Percentiles rank a stretch among this genome's conserved stretches.
phyloP scores from a whole-genome alignment of 2,797 vertebrate species.

The Ptychadena robeensis region DNA sequence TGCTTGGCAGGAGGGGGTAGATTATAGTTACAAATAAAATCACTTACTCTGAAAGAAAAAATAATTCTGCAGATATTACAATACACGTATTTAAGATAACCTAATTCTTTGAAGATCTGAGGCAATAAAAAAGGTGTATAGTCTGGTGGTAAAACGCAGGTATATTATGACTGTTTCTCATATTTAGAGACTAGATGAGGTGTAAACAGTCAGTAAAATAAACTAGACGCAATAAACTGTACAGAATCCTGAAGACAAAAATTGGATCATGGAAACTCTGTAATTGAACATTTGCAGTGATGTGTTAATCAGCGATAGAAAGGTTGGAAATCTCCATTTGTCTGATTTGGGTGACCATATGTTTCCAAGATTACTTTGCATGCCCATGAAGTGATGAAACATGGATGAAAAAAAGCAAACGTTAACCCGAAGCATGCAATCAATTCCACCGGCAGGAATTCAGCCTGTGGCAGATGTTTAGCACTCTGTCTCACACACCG shows the following conservation, averaged over 20 bases:
- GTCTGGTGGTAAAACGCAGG: neutral
- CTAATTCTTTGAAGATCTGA: neutral
- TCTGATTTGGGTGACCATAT: conserved; percentile 52
- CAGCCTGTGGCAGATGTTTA: conserved; percentile 51
- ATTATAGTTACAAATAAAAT: neutral
- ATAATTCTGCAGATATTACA: too few relatives aligned
- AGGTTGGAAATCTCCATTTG: conserved; percentile 39
- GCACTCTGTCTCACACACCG: conserved; percentile 23
- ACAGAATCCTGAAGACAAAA: conserved; percentile 32
- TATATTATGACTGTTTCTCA: conserved; percentile 15
- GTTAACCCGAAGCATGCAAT: conserved; percentile 49
- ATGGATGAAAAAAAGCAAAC: conserved; percentile 53
- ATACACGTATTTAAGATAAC: neutral
- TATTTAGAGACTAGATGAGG: conserved; percentile 41
- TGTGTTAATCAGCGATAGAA: conserved; percentile 56
- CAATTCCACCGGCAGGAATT: conserved; percentile 45
- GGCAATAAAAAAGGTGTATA: neutral
- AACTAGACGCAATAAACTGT: conserved; percentile 31
- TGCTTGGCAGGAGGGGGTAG: neutral
- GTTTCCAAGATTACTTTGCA: conserved; percentile 55
- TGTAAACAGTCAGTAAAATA: conserved; percentile 36
- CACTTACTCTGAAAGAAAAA: too few relatives aligned
- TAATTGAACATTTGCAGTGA: conserved; percentile 53
- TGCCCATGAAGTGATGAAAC: conserved; percentile 57
- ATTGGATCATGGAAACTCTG: conserved; percentile 46